Base-by-base conservation (phyloP, 2,797 vertebrate species). In the Cryptoprocta ferox region DNA sequence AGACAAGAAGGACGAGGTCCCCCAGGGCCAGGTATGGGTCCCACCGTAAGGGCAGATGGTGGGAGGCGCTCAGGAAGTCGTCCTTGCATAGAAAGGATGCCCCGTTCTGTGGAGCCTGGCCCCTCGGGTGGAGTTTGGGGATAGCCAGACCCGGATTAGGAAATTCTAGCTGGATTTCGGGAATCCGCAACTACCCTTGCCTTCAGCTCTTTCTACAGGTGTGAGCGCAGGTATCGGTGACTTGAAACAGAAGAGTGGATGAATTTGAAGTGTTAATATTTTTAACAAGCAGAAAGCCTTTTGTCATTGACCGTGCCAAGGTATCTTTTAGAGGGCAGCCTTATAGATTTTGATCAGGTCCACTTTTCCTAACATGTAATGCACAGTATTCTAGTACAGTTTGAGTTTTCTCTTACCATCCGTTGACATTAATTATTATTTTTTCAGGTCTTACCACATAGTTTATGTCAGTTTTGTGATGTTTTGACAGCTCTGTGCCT, bases 1-100 rank as follows among this genome's bases (percentile, higher is more conserved):
- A 98, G 99, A 99, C 98, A 99, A 99, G 98, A 99, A 99, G 97
- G 99, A 99, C 53, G 99, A 99, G 98, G 99, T 99, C 97, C 99
- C 99, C 37, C 99, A 99, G 98, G 99, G 99, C 96, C 99, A 99
- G 99, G 99, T 99, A 99, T 19, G 96, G 81, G 61, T n/a, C 3
- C 68, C 15, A 1, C 65, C 13, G 45, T 5, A 16, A 68, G 21
- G 10, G 37, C 8, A 24, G 0, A 0, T 48, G 2, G 56, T 35
- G 84, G 35, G 3, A 39, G 53, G n/a, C 3, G 26, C 76, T 78
- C 48, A 39, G 28, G 37, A 61, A 18, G 4, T 5, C n/a, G 0
- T 13, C 1, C 13, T 0, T 2, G 45, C 35, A 1, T 14, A 1
- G 18, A 10, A 15, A n/a, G 70, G 10, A 19, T 0, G 1, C 0